Evolutionary conservation across 1,140 invertebrate genomes (phyloP).

Genomic region (Brachionus manjavacas): DNA sequence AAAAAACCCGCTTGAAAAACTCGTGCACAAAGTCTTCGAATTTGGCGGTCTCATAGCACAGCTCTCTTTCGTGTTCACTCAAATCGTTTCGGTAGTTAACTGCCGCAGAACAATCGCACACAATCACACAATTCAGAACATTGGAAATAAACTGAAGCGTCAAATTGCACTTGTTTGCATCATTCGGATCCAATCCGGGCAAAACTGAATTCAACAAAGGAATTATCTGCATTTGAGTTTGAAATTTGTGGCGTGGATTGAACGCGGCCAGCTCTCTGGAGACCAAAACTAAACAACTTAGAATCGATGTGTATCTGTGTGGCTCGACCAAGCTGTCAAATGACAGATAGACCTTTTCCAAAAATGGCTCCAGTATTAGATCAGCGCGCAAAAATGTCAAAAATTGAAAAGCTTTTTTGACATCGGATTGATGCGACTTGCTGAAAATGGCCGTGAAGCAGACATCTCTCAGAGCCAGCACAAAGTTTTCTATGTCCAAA

Average conservation of each 20-base stretch:
- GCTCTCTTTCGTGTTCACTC: conserved; percentile 69
- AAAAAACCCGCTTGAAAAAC: conserved; percentile 62
- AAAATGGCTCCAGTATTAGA: conserved; percentile 72
- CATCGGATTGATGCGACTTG: conserved; percentile 65
- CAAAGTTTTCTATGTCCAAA: conserved; percentile 75
- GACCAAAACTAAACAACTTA: conserved; percentile 70
- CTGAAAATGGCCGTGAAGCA: conserved; percentile 72
- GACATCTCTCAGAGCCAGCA: conserved; percentile 67
- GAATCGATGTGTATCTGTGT: conserved; percentile 72
- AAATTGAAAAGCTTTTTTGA: conserved; percentile 67
- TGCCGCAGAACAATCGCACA: conserved; percentile 76
- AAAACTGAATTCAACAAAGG: conserved; percentile 72
- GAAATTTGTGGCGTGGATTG: conserved; percentile 62
- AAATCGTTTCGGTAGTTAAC: conserved; percentile 65
- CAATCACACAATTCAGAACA: conserved; percentile 70
- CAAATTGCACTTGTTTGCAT: conserved; percentile 72
- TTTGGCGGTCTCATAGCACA: conserved; percentile 72
- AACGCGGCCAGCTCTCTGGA: conserved; percentile 63
- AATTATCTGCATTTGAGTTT: conserved; percentile 73
- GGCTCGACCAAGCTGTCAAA: conserved; percentile 81
- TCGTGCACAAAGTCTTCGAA: conserved; percentile 83
- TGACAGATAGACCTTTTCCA: conserved; percentile 67
- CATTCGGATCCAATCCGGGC: conserved; percentile 85
- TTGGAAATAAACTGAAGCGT: conserved; percentile 72
- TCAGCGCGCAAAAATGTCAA: conserved; percentile 74